These are phyloP conservation scores for Asbolus verrucosus DNA, from an alignment of 1,140 invertebrate genomes.

Conservation along the genomic window DNA sequence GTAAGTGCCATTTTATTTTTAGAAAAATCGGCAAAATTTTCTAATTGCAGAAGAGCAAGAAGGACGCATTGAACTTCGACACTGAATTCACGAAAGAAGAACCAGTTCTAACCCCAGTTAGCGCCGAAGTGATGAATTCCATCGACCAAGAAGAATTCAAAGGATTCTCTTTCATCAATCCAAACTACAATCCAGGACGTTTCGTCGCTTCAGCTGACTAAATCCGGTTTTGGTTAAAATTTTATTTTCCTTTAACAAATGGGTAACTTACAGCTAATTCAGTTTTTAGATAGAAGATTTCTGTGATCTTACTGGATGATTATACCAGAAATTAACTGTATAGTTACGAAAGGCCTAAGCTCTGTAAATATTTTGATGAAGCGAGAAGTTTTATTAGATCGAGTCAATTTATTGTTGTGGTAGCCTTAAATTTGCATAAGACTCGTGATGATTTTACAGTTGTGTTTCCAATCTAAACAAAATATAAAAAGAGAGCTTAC, in stretches of 20 bases:
- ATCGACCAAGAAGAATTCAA: slow-evolving; percentile 99
- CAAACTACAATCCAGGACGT: slow-evolving; percentile 86
- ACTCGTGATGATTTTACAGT: slow-evolving; percentile 14
- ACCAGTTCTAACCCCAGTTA: slow-evolving; percentile 93
- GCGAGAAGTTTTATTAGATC: slow-evolving; percentile 31
- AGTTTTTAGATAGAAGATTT: slow-evolving; percentile 49
- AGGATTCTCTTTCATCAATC: slow-evolving; percentile 97
- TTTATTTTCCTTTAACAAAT: slow-evolving; percentile 1
- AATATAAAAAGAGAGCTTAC: slow-evolving; percentile 23
- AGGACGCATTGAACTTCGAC: slow-evolving; percentile 98
- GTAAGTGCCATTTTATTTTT: slow-evolving; percentile 73
- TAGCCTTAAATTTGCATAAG: slow-evolving; percentile 21
- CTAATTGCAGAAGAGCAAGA: slow-evolving; percentile 78
- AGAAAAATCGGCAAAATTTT: neutral
- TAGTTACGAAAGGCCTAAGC: slow-evolving; percentile 45
- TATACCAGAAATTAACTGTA: slow-evolving; percentile 31
- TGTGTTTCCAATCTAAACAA: slow-evolving; percentile 10
- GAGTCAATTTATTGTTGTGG: slow-evolving; percentile 39
- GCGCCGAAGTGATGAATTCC: slow-evolving; percentile 87
- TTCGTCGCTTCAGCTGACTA: slow-evolving; percentile 63
- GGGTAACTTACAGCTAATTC: slow-evolving; percentile 20
- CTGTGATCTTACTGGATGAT: slow-evolving; percentile 48
- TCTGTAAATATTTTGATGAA: slow-evolving; percentile 44
- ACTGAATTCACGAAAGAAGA: slow-evolving; percentile 99
- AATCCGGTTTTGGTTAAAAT: neutral